Evolutionary conservation across 1,140 invertebrate genomes (phyloP).

Genomic region (Harpegnathos saltator): DNA sequence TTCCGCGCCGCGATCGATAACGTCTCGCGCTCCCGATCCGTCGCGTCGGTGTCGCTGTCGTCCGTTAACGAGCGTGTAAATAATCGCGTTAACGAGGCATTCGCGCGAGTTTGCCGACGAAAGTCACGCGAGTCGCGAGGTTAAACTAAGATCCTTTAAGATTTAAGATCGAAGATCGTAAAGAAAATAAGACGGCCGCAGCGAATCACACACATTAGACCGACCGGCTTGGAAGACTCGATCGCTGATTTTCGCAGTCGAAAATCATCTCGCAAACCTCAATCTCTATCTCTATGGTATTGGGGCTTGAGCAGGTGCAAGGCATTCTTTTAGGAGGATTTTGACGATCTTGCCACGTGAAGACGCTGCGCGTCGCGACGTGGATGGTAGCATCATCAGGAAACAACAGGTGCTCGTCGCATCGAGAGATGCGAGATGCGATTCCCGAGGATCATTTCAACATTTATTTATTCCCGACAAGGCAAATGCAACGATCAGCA

Average conservation of each 20-base stretch:
- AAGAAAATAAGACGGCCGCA: constrained; percentile 2
- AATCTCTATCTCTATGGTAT: not conserved
- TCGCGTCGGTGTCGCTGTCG: not conserved
- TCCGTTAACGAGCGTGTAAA: constrained; percentile 10
- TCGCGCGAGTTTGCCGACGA: not conserved
- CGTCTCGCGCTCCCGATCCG: not conserved
- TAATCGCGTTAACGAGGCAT: constrained; percentile 38
- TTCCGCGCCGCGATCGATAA: constrained; percentile 29
- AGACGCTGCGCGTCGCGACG: no score
- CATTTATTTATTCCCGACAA: no score
- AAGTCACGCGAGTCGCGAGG: constrained; percentile 35
- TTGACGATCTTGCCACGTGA: not conserved
- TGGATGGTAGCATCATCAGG: not conserved
- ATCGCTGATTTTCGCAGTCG: not conserved
- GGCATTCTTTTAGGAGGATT: not conserved
- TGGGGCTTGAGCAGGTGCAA: not conserved
- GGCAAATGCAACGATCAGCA: no score
- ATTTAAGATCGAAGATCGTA: constrained; percentile 36
- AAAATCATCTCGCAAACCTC: constrained; percentile 13
- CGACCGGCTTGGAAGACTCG: not conserved
- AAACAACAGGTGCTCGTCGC: not conserved
- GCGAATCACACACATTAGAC: not conserved
- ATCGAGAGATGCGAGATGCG: no score
- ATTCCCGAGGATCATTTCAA: no score
- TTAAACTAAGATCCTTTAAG: no score